phyloP scores from a whole-genome alignment of 2,797 vertebrate genomes.

The Apodemus agrarius region DNA sequence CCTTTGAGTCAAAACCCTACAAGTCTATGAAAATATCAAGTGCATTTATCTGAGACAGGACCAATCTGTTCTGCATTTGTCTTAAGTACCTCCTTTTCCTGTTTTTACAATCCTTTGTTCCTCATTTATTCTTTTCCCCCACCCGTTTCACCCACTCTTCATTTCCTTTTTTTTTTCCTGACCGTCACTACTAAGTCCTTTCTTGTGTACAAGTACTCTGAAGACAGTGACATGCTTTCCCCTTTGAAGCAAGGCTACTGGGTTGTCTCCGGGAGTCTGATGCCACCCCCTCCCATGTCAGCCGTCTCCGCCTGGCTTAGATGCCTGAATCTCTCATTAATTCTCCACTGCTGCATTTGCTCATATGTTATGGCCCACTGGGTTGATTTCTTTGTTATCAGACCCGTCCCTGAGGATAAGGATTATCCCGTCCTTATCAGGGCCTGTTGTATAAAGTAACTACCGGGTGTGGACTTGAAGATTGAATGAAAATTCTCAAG shows the following conservation, averaged over 20 bases:
- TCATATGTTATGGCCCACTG: not conserved
- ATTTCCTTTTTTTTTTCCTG: not conserved
- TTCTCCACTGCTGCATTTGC: not conserved
- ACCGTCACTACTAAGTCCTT: not conserved
- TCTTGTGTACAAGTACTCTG: not conserved
- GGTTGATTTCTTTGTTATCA: not conserved
- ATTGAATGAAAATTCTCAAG: not conserved
- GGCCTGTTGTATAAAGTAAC: not conserved
- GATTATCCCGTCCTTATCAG: not conserved
- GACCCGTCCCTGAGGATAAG: not conserved
- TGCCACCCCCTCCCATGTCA: not conserved
- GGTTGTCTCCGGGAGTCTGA: not conserved
- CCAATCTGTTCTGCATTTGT: slow-evolving; percentile 16
- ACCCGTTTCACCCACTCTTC: not conserved
- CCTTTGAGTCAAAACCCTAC: not conserved
- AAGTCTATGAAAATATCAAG: not conserved
- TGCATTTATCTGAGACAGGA: not conserved
- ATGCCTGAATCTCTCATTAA: not conserved
- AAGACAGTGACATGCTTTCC: not conserved
- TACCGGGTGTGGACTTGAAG: not conserved
- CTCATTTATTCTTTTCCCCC: not conserved
- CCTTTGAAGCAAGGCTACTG: not conserved
- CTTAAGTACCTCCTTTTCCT: not conserved
- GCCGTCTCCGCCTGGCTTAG: not conserved
- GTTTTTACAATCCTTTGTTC: not conserved